These are phyloP conservation scores for Ectropis crepuscularia DNA, from an alignment of 2,888 invertebrate species.

Conservation along the genomic window DNA sequence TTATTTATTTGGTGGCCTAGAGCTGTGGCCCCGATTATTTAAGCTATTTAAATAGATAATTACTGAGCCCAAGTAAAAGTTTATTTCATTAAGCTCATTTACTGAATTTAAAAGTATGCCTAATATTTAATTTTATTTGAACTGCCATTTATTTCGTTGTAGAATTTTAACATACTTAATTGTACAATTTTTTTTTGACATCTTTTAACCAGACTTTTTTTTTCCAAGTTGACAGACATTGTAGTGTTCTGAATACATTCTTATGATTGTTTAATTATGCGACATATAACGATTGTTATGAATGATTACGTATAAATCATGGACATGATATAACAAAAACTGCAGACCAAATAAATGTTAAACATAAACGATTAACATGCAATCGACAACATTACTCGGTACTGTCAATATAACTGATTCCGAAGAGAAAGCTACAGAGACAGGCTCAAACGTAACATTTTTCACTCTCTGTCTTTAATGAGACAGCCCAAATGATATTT, in stretches of 20 bases:
- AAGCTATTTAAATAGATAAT: too few relatives aligned
- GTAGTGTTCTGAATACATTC: too few relatives aligned
- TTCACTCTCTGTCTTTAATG: slow-evolving; percentile 62
- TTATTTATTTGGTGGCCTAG: too few relatives aligned
- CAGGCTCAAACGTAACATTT: slow-evolving; percentile 53
- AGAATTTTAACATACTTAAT: background rate
- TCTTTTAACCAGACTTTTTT: too few relatives aligned
- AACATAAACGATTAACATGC: slow-evolving; percentile 54
- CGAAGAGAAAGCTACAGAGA: slow-evolving; percentile 60
- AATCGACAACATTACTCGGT: slow-evolving; percentile 59
- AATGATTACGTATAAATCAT: slow-evolving; percentile 7
- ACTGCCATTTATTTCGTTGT: background rate
- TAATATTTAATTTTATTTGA: background rate
- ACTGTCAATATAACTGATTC: slow-evolving; percentile 49
- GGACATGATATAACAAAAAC: slow-evolving; percentile 14
- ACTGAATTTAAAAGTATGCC: too few relatives aligned
- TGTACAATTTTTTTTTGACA: too few relatives aligned
- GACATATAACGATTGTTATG: slow-evolving; percentile 1
- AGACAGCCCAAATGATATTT: slow-evolving; percentile 58
- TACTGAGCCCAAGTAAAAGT: too few relatives aligned
- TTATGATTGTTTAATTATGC: too few relatives aligned
- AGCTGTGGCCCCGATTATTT: too few relatives aligned
- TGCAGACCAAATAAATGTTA: slow-evolving; percentile 22
- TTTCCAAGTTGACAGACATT: too few relatives aligned
- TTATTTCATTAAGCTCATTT: too few relatives aligned